phyloP scores from a whole-genome alignment of 1,140 invertebrate genomes.

The Matsumurasca onukii region DNA sequence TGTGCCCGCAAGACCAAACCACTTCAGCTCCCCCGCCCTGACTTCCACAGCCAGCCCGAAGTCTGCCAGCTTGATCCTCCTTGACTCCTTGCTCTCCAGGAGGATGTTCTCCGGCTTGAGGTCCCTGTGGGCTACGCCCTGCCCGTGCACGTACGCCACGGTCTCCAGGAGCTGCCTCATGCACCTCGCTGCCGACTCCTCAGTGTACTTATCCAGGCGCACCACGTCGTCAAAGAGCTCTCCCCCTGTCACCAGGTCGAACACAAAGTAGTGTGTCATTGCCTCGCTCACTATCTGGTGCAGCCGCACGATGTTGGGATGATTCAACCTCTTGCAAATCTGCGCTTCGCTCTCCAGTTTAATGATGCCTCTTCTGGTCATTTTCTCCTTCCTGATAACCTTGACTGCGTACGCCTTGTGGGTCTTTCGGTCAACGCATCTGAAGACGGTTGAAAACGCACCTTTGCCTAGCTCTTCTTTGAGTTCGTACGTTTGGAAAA shows the following conservation, averaged over 20 bases:
- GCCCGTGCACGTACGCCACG: conserved; percentile 90
- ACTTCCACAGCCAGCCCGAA: conserved; percentile 6
- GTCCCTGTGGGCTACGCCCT: conserved; percentile 89
- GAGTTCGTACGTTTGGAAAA: neutral
- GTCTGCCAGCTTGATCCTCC: conserved; percentile 68
- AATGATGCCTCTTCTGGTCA: neutral
- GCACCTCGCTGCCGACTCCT: neutral
- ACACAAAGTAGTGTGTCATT: neutral
- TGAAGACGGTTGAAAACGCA: neutral
- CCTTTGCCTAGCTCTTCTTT: neutral
- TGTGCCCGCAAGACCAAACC: neutral
- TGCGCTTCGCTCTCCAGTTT: neutral
- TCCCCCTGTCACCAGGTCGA: conserved; percentile 1
- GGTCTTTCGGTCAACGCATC: neutral
- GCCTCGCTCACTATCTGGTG: neutral
- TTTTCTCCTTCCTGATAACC: neutral
- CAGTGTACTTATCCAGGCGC: neutral
- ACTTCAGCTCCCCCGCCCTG: conserved; percentile 38
- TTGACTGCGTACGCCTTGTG: neutral
- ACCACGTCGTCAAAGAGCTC: neutral
- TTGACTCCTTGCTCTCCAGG: conserved; percentile 60
- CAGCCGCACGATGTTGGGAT: neutral
- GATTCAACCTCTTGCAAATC: neutral
- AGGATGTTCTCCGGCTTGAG: too few species aligned
- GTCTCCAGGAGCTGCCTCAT: conserved; percentile 79